Evolutionary conservation across 2,797 vertebrate species (phyloP), one percentile per base, ranked within the genome.

Genomic region (Brachymystax lenok): DNA sequence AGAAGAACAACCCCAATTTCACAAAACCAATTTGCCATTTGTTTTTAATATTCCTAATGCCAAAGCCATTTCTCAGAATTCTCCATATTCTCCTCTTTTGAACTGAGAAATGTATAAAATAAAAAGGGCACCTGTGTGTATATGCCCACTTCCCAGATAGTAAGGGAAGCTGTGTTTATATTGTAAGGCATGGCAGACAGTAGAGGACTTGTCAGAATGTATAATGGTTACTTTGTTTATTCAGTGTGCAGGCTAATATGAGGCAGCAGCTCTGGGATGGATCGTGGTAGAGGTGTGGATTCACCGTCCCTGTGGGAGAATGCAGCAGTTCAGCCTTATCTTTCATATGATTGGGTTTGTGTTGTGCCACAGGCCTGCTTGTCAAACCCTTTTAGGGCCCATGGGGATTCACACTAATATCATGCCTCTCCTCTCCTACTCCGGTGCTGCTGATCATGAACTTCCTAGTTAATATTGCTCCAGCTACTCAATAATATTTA

Each of bases 1-100:
- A 80, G 82, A 86, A 74, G 35, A 82, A 86, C 70, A 56, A 74
- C 54, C 71, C 72, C 40, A 54, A 77, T 85, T 80, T 76, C 71
- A 80, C 76, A 77, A 21, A n/a, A 68, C 67, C 64, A 73, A 81
- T 78, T 19, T 82, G 74, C 74, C 79, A 81, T 85, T 83, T 78
- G 50, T 88, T 81, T 85, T 74, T 59, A 80, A 87, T 79, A 80
- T 71, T 28, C 19, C 51, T 66, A 67, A 14, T 54, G 79, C 71
- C 33, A 50, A 35, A 17, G 77, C 71, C 81, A 3, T 76, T 75
- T 80, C 80, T 83, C 75, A 74, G 27, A 75, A 35, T 6, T 77
- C 40, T 61, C 19, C 12, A 13, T 24, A 51, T 40, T 5, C 69
- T 70, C 68, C 6, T 46, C 40, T 46, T 46, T 12, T 46, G 40